Conservation (phyloP, 37 sponge, comb jelly and placozoan species). For the Ianthella basta region DNA sequence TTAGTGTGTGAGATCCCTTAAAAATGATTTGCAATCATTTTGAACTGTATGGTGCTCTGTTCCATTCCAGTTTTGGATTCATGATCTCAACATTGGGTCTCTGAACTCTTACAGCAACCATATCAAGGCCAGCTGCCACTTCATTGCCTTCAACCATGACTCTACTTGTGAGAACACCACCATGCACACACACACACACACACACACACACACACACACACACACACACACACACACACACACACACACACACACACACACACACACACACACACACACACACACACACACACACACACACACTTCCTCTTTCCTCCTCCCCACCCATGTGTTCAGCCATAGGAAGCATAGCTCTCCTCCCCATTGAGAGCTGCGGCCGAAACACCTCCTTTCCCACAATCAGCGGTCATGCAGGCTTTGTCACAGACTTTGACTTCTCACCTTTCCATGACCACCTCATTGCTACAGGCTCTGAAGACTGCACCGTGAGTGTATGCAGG, state of each 20-base stretch:
- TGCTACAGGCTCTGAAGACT: slow-evolving; percentile 84
- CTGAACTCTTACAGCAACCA: slow-evolving; percentile 56
- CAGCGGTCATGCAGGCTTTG: slow-evolving; percentile 65
- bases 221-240: not conserved
- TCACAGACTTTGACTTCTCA: slow-evolving; percentile 87
- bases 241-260: not conserved
- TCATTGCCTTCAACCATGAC: slow-evolving; percentile 70
- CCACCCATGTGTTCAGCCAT: slow-evolving; percentile 35
- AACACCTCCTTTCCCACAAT: slow-evolving; percentile 62
- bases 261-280: not conserved
- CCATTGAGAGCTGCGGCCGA: slow-evolving; percentile 56
- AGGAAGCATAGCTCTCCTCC: slow-evolving; percentile 66
- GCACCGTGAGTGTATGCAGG: slow-evolving; percentile 35
- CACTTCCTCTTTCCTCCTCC: not conserved
- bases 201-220: not conserved
- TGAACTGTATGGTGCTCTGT: not conserved
- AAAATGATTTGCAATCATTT: no score
- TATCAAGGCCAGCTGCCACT: slow-evolving; percentile 67
- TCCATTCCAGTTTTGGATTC: slow-evolving; percentile 60
- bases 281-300: not conserved
- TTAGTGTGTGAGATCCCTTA: no score
- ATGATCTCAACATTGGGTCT: slow-evolving; percentile 75
- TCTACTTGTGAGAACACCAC: slow-evolving; percentile 37
- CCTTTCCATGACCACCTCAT: slow-evolving; percentile 78
- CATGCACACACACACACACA: not conserved